Evolutionary conservation across 1,140 invertebrate species (phyloP), one percentile per base, ranked within the genome.

Genomic region (Drosophila navojoa): DNA sequence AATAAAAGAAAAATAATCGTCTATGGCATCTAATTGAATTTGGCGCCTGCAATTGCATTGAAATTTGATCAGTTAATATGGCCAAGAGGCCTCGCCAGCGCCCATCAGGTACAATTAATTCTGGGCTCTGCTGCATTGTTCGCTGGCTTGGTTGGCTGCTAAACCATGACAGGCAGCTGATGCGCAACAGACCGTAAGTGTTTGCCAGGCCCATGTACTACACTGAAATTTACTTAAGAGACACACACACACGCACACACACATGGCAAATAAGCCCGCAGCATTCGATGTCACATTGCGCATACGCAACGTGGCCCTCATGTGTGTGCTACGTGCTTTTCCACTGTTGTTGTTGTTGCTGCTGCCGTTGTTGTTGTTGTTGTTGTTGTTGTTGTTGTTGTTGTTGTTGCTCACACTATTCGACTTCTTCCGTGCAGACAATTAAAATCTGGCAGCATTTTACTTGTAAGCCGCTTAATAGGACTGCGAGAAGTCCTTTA

Each of bases 381-480:
- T 68, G 50, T 42, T 53, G 52, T 15, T 45, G 49, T 32, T 53
- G 52, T 15, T 45, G 49, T 22, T 64, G 50, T 52, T 58, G 45
- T 3, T 29, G 27, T 29, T 29, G 27, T 29, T 60, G 57, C 13
- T 49, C 29, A 40, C 45, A 35, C 68, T 27, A 9, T 57, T 40
- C 52, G 53, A 66, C 70, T 64, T 54, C 70, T 61, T 11, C 49
- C 50, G 63, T 62, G 76, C 68, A 79, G 72, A 76, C 79, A 81
- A 81, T 81, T 81, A 81, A 81, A 81, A 81, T 79, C 72, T 76
- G 75, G 76, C 68, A 80, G 76, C 78, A 80, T 80, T 80, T 80
- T 67, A 72, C 61, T 66, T 76, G 73, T 80, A 80, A 80, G 76
- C 78, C 76, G 78, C 78, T 80, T 80, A 80, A 80, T 77, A 80